Conservation (phyloP, 1,140 invertebrate species). For the Zelostemma sp. region DNA sequence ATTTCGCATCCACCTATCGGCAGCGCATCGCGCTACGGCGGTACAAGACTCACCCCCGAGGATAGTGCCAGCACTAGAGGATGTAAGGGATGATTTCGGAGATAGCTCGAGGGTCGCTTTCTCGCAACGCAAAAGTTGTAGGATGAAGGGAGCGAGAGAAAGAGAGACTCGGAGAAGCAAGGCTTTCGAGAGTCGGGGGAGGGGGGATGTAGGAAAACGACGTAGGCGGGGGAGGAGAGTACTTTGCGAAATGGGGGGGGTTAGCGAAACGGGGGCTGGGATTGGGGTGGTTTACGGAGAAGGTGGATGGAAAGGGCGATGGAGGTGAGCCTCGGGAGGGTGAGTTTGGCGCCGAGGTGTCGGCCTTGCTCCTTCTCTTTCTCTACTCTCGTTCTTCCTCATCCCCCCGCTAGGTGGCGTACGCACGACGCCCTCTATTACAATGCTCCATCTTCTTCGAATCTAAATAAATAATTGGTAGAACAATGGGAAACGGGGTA, state of each 20-base stretch:
- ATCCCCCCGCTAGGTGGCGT: neutral
- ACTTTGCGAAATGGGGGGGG: constrained; percentile 44
- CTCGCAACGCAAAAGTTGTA: constrained; percentile 57
- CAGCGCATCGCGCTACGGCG: constrained; percentile 26
- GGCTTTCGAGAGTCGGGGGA: constrained; percentile 21
- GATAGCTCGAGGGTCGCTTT: constrained; percentile 68
- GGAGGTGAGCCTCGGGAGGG: constrained; percentile 68
- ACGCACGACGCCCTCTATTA: constrained; percentile 1
- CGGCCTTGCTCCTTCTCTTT: constrained; percentile 54
- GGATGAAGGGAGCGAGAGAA: constrained; percentile 30
- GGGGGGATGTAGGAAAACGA: constrained; percentile 49
- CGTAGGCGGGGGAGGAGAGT: constrained; percentile 32
- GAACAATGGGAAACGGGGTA: constrained; percentile 20
- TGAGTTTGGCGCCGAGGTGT: constrained; percentile 71
- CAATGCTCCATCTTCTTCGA: constrained; percentile 38
- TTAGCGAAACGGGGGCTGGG: constrained; percentile 60
- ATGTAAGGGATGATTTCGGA: constrained; percentile 71
- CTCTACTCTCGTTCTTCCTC: constrained; percentile 24
- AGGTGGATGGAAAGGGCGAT: constrained; percentile 50
- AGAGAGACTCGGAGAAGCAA: constrained; percentile 17
- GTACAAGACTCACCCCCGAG: constrained; percentile 60
- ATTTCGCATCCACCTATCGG: constrained; percentile 39
- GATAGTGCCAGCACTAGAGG: constrained; percentile 56
- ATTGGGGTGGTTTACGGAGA: constrained; percentile 58
- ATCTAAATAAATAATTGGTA: constrained; percentile 64